These are phyloP conservation scores for Ataeniobius toweri DNA, from an alignment of 2,797 vertebrate genomes.

Conservation along the genomic window DNA sequence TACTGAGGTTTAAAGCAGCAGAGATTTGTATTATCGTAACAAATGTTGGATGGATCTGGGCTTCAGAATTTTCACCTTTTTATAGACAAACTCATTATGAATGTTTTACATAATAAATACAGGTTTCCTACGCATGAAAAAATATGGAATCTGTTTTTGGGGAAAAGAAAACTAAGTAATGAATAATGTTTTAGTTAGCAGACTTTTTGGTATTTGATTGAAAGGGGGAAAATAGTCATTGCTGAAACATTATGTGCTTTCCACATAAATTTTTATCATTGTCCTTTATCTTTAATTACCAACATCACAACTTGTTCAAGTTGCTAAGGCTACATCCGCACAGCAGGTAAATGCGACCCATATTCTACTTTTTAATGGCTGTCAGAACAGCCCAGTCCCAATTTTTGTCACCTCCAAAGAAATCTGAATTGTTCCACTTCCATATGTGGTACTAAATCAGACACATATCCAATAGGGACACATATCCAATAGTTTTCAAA, in stretches of 20 bases:
- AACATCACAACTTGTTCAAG: not conserved
- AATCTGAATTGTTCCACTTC: too few species aligned
- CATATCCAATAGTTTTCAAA: too few species aligned
- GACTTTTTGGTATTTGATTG: too few species aligned
- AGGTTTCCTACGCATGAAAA: not conserved
- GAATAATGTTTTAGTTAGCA: not conserved
- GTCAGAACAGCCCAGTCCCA: too few species aligned
- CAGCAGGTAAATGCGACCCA: too few species aligned
- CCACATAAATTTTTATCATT: not conserved
- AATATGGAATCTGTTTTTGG: not conserved
- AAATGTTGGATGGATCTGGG: too few species aligned
- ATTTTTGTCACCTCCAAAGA: too few species aligned
- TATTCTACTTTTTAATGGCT: too few species aligned
- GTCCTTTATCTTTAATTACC: not conserved
- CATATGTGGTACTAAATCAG: too few species aligned
- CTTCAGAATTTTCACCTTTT: not conserved
- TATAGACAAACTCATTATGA: not conserved
- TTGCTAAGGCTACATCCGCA: not conserved
- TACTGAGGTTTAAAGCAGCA: not conserved
- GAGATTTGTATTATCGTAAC: not conserved
- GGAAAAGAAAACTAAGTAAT: not conserved
- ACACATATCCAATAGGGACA: too few species aligned
- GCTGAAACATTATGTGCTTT: not conserved
- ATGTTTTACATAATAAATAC: not conserved
- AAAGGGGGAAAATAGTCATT: not conserved